Evolutionary conservation across 1,140 invertebrate genomes (phyloP), one percentile per base, ranked within the genome.

Genomic region (Pogonomyrmex californicus): DNA sequence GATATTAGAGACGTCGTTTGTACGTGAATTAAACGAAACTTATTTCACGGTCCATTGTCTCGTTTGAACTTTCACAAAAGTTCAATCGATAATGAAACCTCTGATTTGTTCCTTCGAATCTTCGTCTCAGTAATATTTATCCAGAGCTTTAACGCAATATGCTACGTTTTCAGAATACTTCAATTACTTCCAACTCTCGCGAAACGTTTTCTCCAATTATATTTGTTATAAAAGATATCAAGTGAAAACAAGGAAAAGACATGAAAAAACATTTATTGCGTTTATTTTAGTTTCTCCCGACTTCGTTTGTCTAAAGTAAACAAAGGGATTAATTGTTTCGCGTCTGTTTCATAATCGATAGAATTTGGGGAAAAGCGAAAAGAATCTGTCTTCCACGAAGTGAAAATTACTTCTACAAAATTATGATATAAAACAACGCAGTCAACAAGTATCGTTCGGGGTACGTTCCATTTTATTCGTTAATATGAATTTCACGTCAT

Each of bases 401-500:
- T 23, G 14, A 4, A 10, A 38, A 9, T 9, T 7, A 9, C 4
- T 33, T 81, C 51, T 44, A n/a, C n/a, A n/a, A 47, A 60, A 23
- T 44, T 82, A 4, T 38, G 54, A 83, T n/a, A 38, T 82, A 68
- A 81, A 17, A 1, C 66, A 47, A 51, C 14, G 60, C 56, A 71
- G 47, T 91, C 88, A 91, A 91, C 88, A 87, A 90, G 91, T 89
- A 85, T 68, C 73, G 58, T 49, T 68, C 12, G 33, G 38, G 62
- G 79, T 79, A 85, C 78, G 54, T 86, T 81, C 71, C 38, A 86
- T 91, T 88, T 58, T 44, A 47, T 56, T 51, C 75, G 47, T 89
- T 89, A 60, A 86, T 78, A 85, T 23, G 17, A 82, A 38, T 17
- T 68, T 81, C 7, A 60, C 60, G 12, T 85, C 44, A 56, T 36